Evolutionary conservation across 2,797 vertebrate species (phyloP).

Genomic region (Smutsia temminckii): DNA sequence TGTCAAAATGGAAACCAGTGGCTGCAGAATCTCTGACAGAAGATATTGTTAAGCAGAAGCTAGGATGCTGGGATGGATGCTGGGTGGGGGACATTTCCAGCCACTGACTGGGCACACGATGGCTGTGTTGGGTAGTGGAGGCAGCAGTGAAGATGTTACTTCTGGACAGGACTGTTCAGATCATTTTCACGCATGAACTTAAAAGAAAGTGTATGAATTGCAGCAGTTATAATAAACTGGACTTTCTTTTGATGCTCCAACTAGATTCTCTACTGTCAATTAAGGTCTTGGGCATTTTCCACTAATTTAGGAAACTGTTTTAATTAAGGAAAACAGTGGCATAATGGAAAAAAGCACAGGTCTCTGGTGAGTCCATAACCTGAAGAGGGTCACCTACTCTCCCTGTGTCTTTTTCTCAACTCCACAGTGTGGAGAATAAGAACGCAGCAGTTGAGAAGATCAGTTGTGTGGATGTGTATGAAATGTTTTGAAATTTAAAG

Average conservation of each 20-base stretch:
- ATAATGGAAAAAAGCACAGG: background rate
- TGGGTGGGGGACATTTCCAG: no score
- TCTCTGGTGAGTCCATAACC: background rate
- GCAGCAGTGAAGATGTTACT: background rate
- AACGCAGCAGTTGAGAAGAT: background rate
- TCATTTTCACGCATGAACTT: background rate
- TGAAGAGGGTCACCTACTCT: background rate
- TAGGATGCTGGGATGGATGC: background rate
- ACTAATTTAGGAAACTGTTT: background rate
- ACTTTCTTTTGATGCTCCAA: conserved; percentile 2
- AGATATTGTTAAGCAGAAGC: background rate
- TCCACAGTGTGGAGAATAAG: background rate
- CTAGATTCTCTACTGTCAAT: background rate
- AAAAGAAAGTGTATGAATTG: background rate
- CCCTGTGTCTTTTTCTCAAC: background rate
- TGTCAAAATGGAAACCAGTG: background rate
- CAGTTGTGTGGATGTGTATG: background rate
- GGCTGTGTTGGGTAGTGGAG: background rate
- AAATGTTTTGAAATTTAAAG: background rate
- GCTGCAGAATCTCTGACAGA: background rate
- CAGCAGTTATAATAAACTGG: background rate
- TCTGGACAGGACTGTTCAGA: background rate
- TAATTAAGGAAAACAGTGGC: background rate
- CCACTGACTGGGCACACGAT: no score
- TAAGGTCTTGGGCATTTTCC: background rate